Evolutionary conservation across 2,113 vertebrate genomes (phyloP), one percentile per base, ranked within the genome.

Genomic region (Rhombomys opimus): DNA sequence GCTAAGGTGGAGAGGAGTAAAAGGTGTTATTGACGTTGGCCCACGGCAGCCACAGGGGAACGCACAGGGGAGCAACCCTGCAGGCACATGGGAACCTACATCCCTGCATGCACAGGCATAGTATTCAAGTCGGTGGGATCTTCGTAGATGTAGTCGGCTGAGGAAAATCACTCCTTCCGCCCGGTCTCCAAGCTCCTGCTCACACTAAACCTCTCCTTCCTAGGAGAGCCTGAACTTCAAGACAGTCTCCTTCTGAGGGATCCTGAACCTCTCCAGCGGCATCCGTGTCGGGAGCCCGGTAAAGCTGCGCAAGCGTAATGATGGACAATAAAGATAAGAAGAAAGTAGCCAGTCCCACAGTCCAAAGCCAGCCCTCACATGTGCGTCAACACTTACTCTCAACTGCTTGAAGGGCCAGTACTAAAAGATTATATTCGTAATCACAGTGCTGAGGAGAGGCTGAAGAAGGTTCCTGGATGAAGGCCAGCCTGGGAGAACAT

Each of bases 261-360:
- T 54, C 11, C 54, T 32, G 23, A 57, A 10, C 17, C 59, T 73
- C 72, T 72, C 9, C 8, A 1, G 27, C 3, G 54, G 22, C 14
- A 52, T 23, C 52, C 5, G 23, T 46, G 25, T 23, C 63, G 89
- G 59, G 67, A 93, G 59, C 2, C 35, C 18, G 57, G 5, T 35
- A 59, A 10, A 65, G 9, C n/a, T 91, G 10, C 38, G 2, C 15
- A 32, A 15, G 20, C 18, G 38, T 13, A 85, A 76, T 27, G 13
- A 50, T 32, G 35, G 13, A 63, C 68, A 20, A 54, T 41, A 78
- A 76, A 78, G 46, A 70, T 14, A 91, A 72, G 32, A 89, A 32
- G 46, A 54, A 3, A 32, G 1, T 0, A 54, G 23, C 3, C 2
- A 2, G 4, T 0, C 46, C 54, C 27, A n/a, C 0, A 12, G 63